Conservation (phyloP, 2,888 invertebrate species). For the Drosophila pullipes region DNA sequence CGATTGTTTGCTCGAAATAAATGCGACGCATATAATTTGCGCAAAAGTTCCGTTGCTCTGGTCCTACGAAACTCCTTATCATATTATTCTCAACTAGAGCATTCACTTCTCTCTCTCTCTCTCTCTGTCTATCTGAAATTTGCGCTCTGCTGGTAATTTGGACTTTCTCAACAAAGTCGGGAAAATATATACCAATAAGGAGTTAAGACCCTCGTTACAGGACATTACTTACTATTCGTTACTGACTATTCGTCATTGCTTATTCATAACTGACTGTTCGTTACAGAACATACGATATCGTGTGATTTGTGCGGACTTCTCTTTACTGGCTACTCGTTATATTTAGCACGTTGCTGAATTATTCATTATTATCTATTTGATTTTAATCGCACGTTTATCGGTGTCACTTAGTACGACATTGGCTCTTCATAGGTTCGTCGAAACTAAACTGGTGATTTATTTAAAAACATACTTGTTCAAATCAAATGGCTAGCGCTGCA, state of each 20-base stretch:
- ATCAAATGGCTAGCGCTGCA: background rate
- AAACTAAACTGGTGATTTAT: background rate
- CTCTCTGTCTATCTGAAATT: background rate
- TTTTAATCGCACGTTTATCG: background rate
- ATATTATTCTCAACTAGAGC: constrained; percentile 28
- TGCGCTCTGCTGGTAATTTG: background rate
- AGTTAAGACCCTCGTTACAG: background rate
- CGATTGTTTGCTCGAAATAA: constrained; percentile 80
- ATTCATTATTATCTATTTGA: background rate
- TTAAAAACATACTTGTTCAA: background rate
- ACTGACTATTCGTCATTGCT: background rate
- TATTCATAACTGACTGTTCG: background rate
- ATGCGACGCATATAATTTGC: constrained; percentile 77
- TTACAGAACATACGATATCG: background rate
- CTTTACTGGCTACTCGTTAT: background rate
- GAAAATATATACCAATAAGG: background rate
- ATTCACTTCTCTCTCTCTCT: background rate
- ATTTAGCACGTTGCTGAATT: background rate
- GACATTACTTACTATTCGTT: background rate
- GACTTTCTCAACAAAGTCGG: constrained; percentile 1
- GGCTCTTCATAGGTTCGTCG: background rate
- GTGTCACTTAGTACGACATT: background rate
- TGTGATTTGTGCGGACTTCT: background rate
- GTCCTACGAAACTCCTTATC: constrained; percentile 34
- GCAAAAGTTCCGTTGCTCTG: constrained; percentile 63